Evolutionary conservation across 2,113 vertebrate genomes (phyloP).

Genomic region (Pseudopipra pipra): DNA sequence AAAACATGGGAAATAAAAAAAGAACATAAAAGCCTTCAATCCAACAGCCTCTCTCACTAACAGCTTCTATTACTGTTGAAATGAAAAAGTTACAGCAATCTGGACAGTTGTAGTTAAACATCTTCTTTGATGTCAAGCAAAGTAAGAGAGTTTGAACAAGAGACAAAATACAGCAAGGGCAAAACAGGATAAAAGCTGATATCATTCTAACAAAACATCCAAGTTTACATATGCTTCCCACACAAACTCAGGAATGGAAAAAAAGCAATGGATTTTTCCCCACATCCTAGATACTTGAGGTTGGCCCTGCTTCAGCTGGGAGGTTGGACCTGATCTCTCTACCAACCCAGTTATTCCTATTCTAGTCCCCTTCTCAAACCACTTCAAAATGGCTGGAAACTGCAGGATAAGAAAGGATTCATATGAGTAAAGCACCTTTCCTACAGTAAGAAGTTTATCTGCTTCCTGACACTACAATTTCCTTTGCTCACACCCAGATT

Average conservation of each 20-base stretch:
- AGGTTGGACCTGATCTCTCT: background rate
- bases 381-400: background rate
- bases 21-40: background rate
- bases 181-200: background rate
- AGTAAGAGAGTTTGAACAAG: background rate
- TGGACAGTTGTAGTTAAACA: background rate
- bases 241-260: background rate
- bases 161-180: background rate
- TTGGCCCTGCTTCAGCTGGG: background rate
- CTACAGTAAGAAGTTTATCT: background rate
- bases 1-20: background rate
- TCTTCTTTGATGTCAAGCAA: background rate
- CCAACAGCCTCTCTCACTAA: background rate
- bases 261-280: background rate
- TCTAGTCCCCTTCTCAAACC: background rate
- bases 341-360: background rate
- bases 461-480: background rate
- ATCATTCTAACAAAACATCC: background rate
- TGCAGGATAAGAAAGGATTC: background rate
- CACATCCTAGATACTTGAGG: background rate
- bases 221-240: background rate
- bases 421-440: background rate
- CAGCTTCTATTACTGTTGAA: background rate
- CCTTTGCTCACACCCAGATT: background rate
- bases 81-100: background rate